Conservation (phyloP, 2,888 invertebrate genomes). For the Campopleginae sp. region DNA sequence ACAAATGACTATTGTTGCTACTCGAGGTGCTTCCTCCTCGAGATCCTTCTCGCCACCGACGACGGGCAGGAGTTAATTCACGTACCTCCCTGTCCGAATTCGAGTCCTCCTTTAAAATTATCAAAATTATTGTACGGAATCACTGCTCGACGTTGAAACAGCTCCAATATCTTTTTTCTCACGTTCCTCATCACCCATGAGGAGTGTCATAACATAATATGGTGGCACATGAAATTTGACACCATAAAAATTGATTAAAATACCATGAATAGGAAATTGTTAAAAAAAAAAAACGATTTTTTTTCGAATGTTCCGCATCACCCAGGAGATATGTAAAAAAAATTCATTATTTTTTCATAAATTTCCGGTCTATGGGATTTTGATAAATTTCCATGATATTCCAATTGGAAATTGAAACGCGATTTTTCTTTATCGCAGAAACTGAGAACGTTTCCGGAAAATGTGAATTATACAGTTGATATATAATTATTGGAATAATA, state of each 20-base stretch:
- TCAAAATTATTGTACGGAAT: not conserved
- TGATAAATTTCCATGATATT: no score
- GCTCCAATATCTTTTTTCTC: not conserved
- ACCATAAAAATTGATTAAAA: no score
- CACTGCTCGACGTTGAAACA: no score
- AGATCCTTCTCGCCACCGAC: conserved; percentile 77
- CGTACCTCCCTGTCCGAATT: conserved; percentile 77
- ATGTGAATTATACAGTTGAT: not conserved
- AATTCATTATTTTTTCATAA: no score
- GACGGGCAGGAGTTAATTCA: conserved; percentile 77
- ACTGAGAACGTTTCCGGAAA: not conserved
- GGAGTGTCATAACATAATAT: no score
- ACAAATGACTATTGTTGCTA: conserved; percentile 72
- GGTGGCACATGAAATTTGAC: no score
- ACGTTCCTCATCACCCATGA: no score
- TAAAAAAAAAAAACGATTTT: no score
- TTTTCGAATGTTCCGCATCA: no score
- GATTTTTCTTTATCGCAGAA: not conserved
- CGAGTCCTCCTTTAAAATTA: conserved; percentile 74
- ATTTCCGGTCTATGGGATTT: no score
- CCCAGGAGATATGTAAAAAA: no score
- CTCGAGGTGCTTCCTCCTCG: conserved; percentile 73
- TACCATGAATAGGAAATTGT: no score
- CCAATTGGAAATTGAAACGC: not conserved
- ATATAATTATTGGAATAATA: not conserved